Conservation (phyloP, 2,113 vertebrate genomes). For the Ginglymostoma cirratum region DNA sequence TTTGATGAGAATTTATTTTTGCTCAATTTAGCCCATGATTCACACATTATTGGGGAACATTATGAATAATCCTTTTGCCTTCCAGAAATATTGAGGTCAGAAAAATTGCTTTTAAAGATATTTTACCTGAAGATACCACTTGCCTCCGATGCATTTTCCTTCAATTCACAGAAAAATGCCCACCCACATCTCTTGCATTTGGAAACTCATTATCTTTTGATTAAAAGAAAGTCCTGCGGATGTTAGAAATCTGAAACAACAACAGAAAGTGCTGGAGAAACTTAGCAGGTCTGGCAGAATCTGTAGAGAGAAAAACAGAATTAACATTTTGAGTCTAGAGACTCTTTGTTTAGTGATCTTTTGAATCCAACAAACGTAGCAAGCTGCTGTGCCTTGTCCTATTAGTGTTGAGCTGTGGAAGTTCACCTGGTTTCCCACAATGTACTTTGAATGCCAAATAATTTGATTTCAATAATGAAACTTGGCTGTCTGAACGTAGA, state of each 20-base stretch:
- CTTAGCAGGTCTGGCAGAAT: too few species aligned
- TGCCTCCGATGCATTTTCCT: not conserved
- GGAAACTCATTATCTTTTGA: not conserved
- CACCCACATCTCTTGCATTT: not conserved
- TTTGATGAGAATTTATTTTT: not conserved
- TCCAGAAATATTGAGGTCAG: not conserved
- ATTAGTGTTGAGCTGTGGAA: not conserved
- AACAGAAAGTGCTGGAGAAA: too few species aligned
- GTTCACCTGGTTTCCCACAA: not conserved
- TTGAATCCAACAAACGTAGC: too few species aligned
- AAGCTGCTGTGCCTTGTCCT: not conserved
- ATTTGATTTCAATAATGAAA: not conserved
- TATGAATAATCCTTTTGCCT: not conserved
- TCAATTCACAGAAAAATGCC: not conserved
- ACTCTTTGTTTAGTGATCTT: too few species aligned
- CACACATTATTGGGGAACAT: not conserved
- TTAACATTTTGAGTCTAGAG: too few species aligned
- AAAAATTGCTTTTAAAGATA: not conserved
- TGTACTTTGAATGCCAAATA: not conserved
- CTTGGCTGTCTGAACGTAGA: not conserved
- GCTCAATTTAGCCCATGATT: not conserved
- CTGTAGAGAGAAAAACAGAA: too few species aligned
- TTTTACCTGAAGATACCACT: not conserved
- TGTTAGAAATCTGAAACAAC: too few species aligned
- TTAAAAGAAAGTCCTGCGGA: too few species aligned